These are phyloP conservation scores for Anhinga anhinga DNA, from an alignment of 2,113 vertebrate species.

Conservation along the genomic window DNA sequence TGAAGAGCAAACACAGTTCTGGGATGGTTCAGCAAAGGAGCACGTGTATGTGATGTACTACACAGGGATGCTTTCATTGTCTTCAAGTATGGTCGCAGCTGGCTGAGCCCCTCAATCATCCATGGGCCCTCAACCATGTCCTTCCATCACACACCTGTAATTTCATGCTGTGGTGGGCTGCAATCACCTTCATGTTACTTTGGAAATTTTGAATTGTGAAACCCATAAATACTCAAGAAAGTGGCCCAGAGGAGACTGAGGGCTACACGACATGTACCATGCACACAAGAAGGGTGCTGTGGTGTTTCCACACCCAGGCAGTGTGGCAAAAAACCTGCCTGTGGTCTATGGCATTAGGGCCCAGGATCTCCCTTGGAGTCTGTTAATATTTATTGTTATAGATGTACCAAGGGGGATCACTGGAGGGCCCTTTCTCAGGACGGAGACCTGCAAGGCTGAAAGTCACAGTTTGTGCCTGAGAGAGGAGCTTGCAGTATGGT, in stretches of 20 bases:
- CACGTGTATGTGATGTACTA: background rate
- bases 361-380: background rate
- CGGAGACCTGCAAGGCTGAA: background rate
- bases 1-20: background rate
- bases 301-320: background rate
- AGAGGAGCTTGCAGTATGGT: background rate
- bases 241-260: background rate
- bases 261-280: accelerated
- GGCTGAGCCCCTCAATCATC: background rate
- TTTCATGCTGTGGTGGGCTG: background rate
- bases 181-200: background rate
- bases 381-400: background rate
- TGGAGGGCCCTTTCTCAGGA: background rate
- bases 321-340: background rate
- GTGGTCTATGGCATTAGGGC: background rate
- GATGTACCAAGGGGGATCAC: background rate
- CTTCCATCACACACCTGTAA: background rate
- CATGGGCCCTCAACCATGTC: background rate
- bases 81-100: background rate
- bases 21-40: background rate
- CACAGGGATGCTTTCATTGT: background rate
- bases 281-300: background rate
- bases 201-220: background rate
- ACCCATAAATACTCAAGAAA: background rate
- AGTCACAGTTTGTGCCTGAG: accelerated